Evolutionary conservation across 2,888 invertebrate species (phyloP), one percentile per base, ranked within the genome.

Genomic region (Rhabditoides inermis): DNA sequence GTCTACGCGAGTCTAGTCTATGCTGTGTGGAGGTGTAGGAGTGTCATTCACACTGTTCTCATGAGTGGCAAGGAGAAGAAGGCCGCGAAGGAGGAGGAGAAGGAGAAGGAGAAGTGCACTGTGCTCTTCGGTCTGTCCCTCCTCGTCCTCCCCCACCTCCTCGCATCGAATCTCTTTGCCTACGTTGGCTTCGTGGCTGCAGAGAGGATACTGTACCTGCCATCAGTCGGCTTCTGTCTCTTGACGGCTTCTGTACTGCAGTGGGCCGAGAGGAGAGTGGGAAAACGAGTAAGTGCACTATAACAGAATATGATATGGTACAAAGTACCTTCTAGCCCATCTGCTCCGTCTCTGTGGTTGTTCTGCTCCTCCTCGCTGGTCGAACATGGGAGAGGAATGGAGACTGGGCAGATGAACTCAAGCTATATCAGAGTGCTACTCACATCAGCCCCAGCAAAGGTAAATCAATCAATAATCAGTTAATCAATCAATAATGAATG

Each of bases 131-230:
- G 86, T 1, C 77, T 86, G 65, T 80, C 87, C 78, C 84, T 94
- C 76, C 83, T 91, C 77, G 84, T 87, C 65, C 82, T 94, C 69
- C 91, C 94, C 58, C 94, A 92, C 81, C 82, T 94, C 75, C 94
- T 92, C 61, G 92, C 94, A 60, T 87, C 89, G 72, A 95, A 95
- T 83, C 81, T 92, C 70, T 86, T 94, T 79, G 91, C 92, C 82
- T 92, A 94, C 79, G 94, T 95, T 56, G 95, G 95, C 46, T 95
- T 95, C 79, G 94, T 95, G 66, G 87, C 94, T 51, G 95, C 94
- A 55, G 95, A 95, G 81, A 84, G 94, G 63, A 86, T 94, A 64
- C 83, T 95, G 63, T 95, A 94, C 81, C 84, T 94, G 78, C 92
- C 94, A 47, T 91, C 90, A 81, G 88, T 92, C 75, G 94, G 92